Evolutionary conservation across 2,888 invertebrate species (phyloP).

Genomic region (Philereme transversata): DNA sequence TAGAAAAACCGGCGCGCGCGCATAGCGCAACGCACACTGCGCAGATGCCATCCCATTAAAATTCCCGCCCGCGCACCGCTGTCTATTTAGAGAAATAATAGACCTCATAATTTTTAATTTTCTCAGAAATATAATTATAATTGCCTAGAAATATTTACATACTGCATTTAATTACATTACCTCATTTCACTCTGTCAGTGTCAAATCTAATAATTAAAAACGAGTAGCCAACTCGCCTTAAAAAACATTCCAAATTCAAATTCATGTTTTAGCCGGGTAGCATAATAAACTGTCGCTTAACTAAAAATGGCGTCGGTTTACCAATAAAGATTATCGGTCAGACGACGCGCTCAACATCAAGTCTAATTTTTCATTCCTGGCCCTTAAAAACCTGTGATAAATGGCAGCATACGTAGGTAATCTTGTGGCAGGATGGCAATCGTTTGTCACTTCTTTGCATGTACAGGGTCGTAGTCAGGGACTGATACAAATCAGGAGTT

Average conservation of each 20-base stretch:
- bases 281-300: constrained; percentile 25
- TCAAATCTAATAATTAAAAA: too few relatives aligned
- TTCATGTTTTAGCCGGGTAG: constrained; percentile 12
- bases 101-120: constrained; percentile 50
- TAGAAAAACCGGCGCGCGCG: constrained; percentile 55
- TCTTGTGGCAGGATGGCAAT: constrained; percentile 31
- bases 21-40: constrained; percentile 54
- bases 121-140: constrained; percentile 4
- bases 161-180: not conserved
- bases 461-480: constrained; percentile 4
- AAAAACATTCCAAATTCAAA: constrained; percentile 4
- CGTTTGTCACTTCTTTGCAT: constrained; percentile 36
- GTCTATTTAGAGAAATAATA: constrained; percentile 76
- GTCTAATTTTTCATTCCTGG: constrained; percentile 49
- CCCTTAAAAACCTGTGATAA: constrained; percentile 41
- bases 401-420: constrained; percentile 35
- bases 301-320: constrained; percentile 36
- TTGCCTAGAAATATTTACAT: not conserved
- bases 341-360: constrained; percentile 46
- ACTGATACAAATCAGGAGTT: not conserved
- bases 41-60: constrained; percentile 67
- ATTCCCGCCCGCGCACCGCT: constrained; percentile 71
- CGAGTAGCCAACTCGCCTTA: too few relatives aligned
- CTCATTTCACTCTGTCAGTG: too few relatives aligned
- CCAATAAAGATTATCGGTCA: constrained; percentile 47